These are phyloP conservation scores for Muscina levida DNA, from an alignment of 2,888 invertebrate species.

Conservation along the genomic window DNA sequence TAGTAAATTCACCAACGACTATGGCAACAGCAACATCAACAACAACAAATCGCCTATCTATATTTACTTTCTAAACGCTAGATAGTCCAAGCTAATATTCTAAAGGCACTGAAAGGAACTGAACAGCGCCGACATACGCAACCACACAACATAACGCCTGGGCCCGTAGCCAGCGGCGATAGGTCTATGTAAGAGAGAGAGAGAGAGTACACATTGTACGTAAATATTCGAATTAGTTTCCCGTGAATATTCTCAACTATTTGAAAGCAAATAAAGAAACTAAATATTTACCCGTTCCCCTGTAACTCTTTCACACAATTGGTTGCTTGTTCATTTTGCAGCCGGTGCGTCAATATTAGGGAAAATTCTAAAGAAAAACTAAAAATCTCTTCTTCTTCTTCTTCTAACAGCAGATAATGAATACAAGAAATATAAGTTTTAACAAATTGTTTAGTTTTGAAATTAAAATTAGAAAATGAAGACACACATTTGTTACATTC, in stretches of 20 bases:
- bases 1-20: conserved; percentile 23
- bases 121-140: not conserved
- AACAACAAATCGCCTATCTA: conserved; percentile 15
- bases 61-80: conserved; percentile 21
- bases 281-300: no score
- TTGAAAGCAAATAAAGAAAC: no score
- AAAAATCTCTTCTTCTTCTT: conserved; percentile 30
- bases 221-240: not conserved
- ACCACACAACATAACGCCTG: not conserved
- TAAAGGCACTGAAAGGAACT: conserved; percentile 16
- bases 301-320: no score
- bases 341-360: conserved; percentile 65
- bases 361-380: conserved; percentile 26
- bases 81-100: not conserved
- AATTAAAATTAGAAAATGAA: conserved; percentile 63
- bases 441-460: conserved; percentile 60
- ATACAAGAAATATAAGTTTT: conserved; percentile 36
- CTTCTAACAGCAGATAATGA: not conserved
- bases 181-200: no score
- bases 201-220: not conserved
- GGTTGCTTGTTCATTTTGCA: conserved; percentile 42
- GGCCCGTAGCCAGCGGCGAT: conserved; percentile 16
- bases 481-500: conserved; percentile 63
- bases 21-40: not conserved
- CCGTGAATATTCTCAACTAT: not conserved